A percentile compares a stretch with the other conserved stretches of the same genome.
Conservation (phyloP, 2,888 invertebrate species). For the Acanthopleura granulata region DNA sequence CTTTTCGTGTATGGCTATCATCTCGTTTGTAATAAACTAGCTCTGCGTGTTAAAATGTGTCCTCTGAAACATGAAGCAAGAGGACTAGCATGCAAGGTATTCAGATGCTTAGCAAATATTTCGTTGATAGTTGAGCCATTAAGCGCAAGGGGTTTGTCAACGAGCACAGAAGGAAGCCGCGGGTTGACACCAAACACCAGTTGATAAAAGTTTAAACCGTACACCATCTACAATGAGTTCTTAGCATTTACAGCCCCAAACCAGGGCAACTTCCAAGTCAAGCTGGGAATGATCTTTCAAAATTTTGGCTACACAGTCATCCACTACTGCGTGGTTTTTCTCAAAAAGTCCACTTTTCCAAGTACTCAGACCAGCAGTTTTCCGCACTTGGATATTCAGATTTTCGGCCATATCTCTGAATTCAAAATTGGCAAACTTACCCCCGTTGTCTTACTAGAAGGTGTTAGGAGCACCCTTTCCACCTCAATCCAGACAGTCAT, state of each 20-base stretch:
- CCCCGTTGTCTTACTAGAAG: constrained; percentile 23
- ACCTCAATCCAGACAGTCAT: constrained; percentile 21
- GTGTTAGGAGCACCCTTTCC: constrained; percentile 20
- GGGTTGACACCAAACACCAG: constrained; percentile 27
- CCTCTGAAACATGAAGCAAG: too few relatives aligned
- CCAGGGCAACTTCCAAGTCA: constrained; percentile 13
- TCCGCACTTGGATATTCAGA: constrained; percentile 21
- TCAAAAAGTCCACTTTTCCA: constrained; percentile 33
- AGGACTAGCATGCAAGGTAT: too few relatives aligned
- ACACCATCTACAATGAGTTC: constrained; percentile 21
- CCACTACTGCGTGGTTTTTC: constrained; percentile 22
- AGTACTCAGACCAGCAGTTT: constrained; percentile 21
- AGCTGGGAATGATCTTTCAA: constrained; percentile 18
- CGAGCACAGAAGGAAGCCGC: constrained; percentile 23
- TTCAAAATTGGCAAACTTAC: constrained; percentile 22
- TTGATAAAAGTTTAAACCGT: too few relatives aligned
- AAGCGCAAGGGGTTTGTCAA: constrained; percentile 23
- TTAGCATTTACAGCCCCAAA: constrained; percentile 21
- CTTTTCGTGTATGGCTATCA: too few relatives aligned
- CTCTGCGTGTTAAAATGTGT: too few relatives aligned
- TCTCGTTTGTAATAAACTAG: too few relatives aligned
- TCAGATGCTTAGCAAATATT: too few relatives aligned
- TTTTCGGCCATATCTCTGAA: too few relatives aligned
- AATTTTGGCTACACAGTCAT: constrained; percentile 22
- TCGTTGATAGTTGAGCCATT: constrained; percentile 24